Evolutionary conservation across 2,888 invertebrate genomes (phyloP).

Genomic region (Leptura quadrifasciata): DNA sequence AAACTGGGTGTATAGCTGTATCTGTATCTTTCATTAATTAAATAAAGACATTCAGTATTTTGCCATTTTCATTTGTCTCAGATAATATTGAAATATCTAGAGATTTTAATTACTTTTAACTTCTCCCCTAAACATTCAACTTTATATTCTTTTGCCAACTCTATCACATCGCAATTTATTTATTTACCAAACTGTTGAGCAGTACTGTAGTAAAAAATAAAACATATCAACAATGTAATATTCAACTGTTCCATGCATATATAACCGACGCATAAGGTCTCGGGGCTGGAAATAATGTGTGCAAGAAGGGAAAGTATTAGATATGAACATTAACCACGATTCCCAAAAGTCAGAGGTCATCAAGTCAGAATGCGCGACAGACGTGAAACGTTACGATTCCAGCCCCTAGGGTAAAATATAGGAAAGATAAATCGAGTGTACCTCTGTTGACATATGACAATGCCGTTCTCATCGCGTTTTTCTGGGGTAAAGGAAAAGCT

Average conservation of each 20-base stretch:
- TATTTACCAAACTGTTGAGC: no score
- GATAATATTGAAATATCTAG: no score
- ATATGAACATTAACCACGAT: conserved; percentile 50
- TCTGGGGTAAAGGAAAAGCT: conserved; percentile 55
- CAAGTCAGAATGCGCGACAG: conserved; percentile 62
- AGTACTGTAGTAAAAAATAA: no score
- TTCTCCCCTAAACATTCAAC: no score
- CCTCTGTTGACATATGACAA: conserved; percentile 72
- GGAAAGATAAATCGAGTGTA: conserved; percentile 71
- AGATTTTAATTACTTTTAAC: no score
- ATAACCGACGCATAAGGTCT: conserved; percentile 15
- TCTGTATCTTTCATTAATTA: no score
- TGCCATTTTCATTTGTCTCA: no score
- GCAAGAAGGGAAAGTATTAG: conserved; percentile 41
- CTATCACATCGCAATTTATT: no score
- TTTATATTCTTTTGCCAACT: no score
- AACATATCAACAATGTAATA: conserved; percentile 14
- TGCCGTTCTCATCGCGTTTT: conserved; percentile 62
- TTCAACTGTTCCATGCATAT: not conserved
- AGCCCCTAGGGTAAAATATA: conserved; percentile 69
- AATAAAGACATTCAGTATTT: no score
- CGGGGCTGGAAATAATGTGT: conserved; percentile 28
- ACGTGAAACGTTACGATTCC: conserved; percentile 66
- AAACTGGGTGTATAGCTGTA: no score
- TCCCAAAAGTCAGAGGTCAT: conserved; percentile 56